phyloP scores from a whole-genome alignment of 2,113 vertebrate species.

The Physeter macrocephalus region DNA sequence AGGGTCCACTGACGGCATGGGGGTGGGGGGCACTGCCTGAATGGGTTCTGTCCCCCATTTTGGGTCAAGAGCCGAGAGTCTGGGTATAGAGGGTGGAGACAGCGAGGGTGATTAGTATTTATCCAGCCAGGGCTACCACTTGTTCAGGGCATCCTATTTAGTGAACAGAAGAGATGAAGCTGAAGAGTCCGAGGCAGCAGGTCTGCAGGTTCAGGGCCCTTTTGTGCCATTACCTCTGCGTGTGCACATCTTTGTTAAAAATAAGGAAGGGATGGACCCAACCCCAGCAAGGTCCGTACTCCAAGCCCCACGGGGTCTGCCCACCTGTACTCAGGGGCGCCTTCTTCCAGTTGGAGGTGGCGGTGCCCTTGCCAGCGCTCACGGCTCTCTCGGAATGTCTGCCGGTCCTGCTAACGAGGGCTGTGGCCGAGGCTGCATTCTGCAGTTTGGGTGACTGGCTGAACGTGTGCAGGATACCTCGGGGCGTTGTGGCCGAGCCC shows the following conservation, averaged over 20 bases:
- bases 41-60: neutral
- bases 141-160: neutral
- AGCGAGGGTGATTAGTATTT: neutral
- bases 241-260: neutral
- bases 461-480: slow-evolving; percentile 88
- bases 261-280: neutral
- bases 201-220: neutral
- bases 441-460: slow-evolving; percentile 91
- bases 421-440: slow-evolving; percentile 84
- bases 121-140: neutral
- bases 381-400: slow-evolving; percentile 88
- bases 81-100: neutral
- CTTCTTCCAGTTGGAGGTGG: slow-evolving; percentile 93
- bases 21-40: neutral
- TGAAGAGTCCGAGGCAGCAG: neutral
- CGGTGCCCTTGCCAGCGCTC: slow-evolving; percentile 81
- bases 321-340: slow-evolving; percentile 88
- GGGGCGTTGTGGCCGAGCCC: slow-evolving; percentile 81
- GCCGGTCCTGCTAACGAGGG: slow-evolving; percentile 87
- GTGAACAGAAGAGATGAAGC: neutral
- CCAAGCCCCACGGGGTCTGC: neutral
- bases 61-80: neutral
- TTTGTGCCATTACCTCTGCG: neutral
- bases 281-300: neutral
- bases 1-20: neutral